Percentiles rank a stretch among this genome's conserved stretches.
phyloP scores from a whole-genome alignment of 2,888 invertebrate genomes.

The Dorcus parallelipipedus region DNA sequence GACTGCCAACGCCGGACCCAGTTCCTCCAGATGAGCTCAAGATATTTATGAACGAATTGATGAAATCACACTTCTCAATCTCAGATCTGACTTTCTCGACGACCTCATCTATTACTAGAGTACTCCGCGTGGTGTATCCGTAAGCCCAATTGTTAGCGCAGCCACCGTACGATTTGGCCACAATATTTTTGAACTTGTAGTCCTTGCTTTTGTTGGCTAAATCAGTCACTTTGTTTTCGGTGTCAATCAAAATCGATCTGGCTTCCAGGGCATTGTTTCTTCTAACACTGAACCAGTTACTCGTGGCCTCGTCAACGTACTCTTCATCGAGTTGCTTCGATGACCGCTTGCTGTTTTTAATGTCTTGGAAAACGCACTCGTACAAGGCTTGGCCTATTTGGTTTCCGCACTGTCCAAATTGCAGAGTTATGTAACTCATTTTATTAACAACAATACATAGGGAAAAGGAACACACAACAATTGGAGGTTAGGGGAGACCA shows the following conservation, averaged over 20 bases:
- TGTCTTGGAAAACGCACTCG: constrained; percentile 46
- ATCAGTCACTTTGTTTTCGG: constrained; percentile 51
- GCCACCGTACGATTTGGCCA: constrained; percentile 48
- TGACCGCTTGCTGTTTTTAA: constrained; percentile 33
- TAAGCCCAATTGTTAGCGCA: constrained; percentile 57
- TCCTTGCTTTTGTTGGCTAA: constrained; percentile 32
- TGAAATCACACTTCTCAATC: constrained; percentile 47
- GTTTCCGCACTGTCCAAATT: constrained; percentile 57
- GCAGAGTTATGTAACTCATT: constrained; percentile 49
- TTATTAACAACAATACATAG: too few relatives aligned
- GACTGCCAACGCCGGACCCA: constrained; percentile 54
- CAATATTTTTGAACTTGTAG: constrained; percentile 47
- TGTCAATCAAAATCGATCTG: constrained; percentile 51
- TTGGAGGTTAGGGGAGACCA: too few relatives aligned
- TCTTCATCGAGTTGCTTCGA: constrained; percentile 33
- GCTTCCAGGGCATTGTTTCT: constrained; percentile 42
- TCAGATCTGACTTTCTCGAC: constrained; percentile 47
- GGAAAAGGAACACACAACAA: too few relatives aligned
- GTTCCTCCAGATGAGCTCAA: constrained; percentile 55
- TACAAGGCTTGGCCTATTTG: constrained; percentile 52
- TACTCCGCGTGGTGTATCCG: constrained; percentile 49
- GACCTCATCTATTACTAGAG: constrained; percentile 39
- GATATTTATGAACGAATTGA: constrained; percentile 48
- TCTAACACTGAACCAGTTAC: constrained; percentile 49
- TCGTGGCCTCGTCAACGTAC: constrained; percentile 40